phyloP scores from a whole-genome alignment of 1,140 invertebrate species.

The Aradophagus sp. region DNA sequence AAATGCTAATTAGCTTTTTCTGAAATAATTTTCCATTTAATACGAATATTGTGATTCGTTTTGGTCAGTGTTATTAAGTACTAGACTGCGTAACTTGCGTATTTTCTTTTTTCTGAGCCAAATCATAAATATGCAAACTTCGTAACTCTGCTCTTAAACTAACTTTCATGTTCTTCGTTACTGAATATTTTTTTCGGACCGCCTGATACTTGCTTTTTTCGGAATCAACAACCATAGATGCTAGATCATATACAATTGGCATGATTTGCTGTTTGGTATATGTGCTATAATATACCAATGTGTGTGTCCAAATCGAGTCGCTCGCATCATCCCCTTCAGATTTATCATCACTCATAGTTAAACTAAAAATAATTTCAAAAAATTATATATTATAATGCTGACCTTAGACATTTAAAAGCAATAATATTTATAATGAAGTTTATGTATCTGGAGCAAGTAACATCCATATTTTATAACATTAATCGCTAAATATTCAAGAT shows the following conservation, averaged over 20 bases:
- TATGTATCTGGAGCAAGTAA: too few species aligned
- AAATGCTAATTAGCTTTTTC: too few species aligned
- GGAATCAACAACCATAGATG: slow-evolving; percentile 76
- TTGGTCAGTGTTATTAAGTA: slow-evolving; percentile 12
- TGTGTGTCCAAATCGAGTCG: slow-evolving; percentile 77
- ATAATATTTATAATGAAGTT: too few species aligned
- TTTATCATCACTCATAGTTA: slow-evolving; percentile 63
- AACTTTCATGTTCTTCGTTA: slow-evolving; percentile 78
- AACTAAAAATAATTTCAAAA: too few species aligned
- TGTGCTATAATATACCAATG: slow-evolving; percentile 79
- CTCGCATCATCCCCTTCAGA: slow-evolving; percentile 61
- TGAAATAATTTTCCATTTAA: too few species aligned
- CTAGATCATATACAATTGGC: slow-evolving; percentile 78
- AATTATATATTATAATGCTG: too few species aligned
- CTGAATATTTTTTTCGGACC: slow-evolving; percentile 79
- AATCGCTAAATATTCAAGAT: too few species aligned
- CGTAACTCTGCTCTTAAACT: slow-evolving; percentile 77
- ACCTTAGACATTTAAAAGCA: too few species aligned
- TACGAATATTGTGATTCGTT: too few species aligned
- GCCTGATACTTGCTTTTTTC: slow-evolving; percentile 78
- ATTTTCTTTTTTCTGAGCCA: slow-evolving; percentile 61
- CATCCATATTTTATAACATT: too few species aligned
- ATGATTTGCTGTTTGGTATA: slow-evolving; percentile 77
- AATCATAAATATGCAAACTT: slow-evolving; percentile 64
- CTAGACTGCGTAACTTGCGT: too few species aligned